A percentile compares a stretch with the other conserved stretches of the same genome.
Evolutionary conservation across 2,888 invertebrate genomes (phyloP).

Genomic region (Ommatoiulus sabulosus): DNA sequence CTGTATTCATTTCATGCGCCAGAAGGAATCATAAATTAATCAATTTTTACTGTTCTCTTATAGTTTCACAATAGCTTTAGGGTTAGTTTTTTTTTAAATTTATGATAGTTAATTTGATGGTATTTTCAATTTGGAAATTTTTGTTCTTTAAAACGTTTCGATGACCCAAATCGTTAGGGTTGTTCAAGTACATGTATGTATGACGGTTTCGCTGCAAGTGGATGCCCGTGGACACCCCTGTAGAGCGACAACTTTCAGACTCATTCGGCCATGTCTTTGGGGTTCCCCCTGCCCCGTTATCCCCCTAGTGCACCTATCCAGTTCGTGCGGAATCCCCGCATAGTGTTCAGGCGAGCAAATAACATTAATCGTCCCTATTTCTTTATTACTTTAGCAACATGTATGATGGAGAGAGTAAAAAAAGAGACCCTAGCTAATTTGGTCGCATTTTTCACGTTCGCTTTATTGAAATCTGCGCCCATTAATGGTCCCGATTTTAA

Average conservation of each 20-base stretch:
- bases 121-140: too few relatives aligned
- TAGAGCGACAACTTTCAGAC: neutral
- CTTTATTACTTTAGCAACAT: constrained; percentile 51
- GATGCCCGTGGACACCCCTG: neutral
- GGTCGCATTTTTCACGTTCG: constrained; percentile 50
- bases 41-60: too few relatives aligned
- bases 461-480: constrained; percentile 48
- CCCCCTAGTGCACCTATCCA: neutral
- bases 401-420: neutral
- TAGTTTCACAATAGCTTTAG: too few relatives aligned
- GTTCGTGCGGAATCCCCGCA: constrained; percentile 13
- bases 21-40: too few relatives aligned
- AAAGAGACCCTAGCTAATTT: constrained; percentile 49
- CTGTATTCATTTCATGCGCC: too few relatives aligned
- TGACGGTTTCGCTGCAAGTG: neutral
- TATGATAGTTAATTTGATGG: too few relatives aligned
- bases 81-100: too few relatives aligned
- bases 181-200: neutral
- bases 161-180: neutral
- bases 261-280: neutral
- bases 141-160: too few relatives aligned
- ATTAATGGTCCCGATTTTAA: constrained; percentile 51
- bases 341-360: constrained; percentile 50
- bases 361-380: constrained; percentile 49
- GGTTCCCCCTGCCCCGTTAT: neutral